These are phyloP conservation scores for Clitarchus hookeri DNA, from an alignment of 2,888 invertebrate genomes.

Conservation along the genomic window DNA sequence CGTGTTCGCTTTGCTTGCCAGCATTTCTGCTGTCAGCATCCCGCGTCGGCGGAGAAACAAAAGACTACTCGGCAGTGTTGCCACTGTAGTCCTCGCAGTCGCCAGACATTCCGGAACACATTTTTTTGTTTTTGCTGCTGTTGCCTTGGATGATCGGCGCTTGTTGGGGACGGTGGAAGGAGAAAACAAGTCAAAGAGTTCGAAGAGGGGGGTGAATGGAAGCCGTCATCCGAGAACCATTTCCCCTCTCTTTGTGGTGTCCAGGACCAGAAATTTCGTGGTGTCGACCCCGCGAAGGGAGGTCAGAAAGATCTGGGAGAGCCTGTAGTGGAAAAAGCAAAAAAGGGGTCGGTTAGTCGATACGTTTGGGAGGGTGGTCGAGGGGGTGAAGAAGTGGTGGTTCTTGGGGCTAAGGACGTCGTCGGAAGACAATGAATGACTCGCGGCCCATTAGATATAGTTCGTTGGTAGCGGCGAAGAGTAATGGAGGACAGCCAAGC, in stretches of 20 bases:
- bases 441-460: slow-evolving; percentile 27
- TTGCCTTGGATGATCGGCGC: not conserved
- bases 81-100: not conserved
- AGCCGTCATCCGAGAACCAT: not conserved
- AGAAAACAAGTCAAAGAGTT: not conserved
- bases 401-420: not conserved
- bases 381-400: too few relatives aligned
- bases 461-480: slow-evolving; percentile 28
- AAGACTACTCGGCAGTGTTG: not conserved
- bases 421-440: slow-evolving; percentile 26
- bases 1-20: too few relatives aligned
- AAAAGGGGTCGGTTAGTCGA: too few relatives aligned
- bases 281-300: not conserved
- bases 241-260: not conserved
- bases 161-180: not conserved
- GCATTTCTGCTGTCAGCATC: not conserved
- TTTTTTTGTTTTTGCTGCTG: not conserved
- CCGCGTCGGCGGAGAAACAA: not conserved
- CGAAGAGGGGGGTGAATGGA: too few relatives aligned
- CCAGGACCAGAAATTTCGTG: not conserved
- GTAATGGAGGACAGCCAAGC: not conserved
- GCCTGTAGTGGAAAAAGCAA: not conserved
- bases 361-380: too few relatives aligned
- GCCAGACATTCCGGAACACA: not conserved
- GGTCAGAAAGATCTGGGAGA: not conserved